Conservation (phyloP, 2,113 vertebrate species). For the Bubalus kerabau region DNA sequence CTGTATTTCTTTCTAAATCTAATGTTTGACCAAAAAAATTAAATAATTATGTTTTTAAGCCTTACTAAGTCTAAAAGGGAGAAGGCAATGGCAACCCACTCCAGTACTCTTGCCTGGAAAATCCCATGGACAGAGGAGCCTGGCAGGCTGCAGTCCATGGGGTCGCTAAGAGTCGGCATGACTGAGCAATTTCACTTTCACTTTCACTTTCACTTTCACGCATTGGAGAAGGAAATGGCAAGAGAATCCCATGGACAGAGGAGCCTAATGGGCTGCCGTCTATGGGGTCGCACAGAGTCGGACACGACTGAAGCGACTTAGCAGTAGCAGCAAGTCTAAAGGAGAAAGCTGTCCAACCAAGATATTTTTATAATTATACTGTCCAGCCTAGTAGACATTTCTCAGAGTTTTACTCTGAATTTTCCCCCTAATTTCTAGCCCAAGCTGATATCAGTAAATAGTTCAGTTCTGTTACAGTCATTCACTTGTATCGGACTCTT, state of each 20-base stretch:
- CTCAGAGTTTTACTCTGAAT: background rate
- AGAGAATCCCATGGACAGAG: too few species aligned
- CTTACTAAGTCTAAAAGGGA: background rate
- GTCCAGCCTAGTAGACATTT: background rate
- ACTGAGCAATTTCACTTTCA: too few species aligned
- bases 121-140: too few species aligned
- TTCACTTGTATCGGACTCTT: accelerated
- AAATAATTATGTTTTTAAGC: background rate
- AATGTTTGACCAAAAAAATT: background rate
- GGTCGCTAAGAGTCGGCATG: too few species aligned
- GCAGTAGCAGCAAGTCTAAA: background rate
- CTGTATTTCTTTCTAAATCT: background rate
- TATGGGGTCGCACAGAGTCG: too few species aligned
- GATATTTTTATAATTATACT: background rate
- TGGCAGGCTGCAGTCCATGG: too few species aligned
- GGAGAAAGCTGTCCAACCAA: background rate
- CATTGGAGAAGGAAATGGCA: too few species aligned
- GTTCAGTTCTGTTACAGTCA: background rate
- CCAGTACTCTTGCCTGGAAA: too few species aligned
- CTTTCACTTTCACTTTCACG: too few species aligned
- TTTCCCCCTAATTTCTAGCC: background rate
- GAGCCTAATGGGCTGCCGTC: too few species aligned
- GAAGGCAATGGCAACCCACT: too few species aligned
- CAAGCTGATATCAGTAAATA: background rate
- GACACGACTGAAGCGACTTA: too few species aligned